Conservation (phyloP, 2,113 vertebrate species). For the Pteronura brasiliensis region DNA sequence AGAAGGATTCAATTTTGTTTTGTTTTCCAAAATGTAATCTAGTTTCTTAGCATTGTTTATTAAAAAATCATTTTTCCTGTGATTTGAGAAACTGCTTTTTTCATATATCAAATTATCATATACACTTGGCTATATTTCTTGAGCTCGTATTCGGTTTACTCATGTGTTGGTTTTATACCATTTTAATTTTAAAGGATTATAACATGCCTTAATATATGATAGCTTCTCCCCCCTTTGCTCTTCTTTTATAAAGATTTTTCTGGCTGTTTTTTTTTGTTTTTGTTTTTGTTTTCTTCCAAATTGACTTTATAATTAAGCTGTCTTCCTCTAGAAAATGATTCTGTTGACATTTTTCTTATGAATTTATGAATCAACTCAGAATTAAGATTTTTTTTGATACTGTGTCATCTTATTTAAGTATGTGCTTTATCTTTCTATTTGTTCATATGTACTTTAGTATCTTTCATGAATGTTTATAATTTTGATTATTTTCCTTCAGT, state of each 20-base stretch:
- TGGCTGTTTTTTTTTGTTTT: neutral
- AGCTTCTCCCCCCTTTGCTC: neutral
- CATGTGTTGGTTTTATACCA: neutral
- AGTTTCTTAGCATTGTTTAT: neutral
- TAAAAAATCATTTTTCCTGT: conserved; percentile 3
- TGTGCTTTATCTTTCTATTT: neutral
- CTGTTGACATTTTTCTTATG: conserved; percentile 12
- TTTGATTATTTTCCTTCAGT: neutral
- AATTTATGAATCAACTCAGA: neutral
- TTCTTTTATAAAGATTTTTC: neutral
- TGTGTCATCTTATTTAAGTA: neutral
- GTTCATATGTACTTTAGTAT: neutral
- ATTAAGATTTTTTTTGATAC: neutral
- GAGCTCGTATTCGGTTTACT: neutral
- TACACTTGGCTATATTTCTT: neutral
- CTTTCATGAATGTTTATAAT: neutral
- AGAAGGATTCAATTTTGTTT: neutral
- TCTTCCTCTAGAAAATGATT: neutral
- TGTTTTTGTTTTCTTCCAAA: neutral
- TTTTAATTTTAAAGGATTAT: conserved; percentile 4
- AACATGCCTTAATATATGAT: neutral
- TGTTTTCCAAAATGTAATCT: neutral
- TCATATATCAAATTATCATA: neutral
- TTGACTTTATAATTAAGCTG: neutral
- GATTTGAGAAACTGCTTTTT: conserved; percentile 9